Conservation (phyloP, 2,888 invertebrate genomes). For the Gortyna flavago region DNA sequence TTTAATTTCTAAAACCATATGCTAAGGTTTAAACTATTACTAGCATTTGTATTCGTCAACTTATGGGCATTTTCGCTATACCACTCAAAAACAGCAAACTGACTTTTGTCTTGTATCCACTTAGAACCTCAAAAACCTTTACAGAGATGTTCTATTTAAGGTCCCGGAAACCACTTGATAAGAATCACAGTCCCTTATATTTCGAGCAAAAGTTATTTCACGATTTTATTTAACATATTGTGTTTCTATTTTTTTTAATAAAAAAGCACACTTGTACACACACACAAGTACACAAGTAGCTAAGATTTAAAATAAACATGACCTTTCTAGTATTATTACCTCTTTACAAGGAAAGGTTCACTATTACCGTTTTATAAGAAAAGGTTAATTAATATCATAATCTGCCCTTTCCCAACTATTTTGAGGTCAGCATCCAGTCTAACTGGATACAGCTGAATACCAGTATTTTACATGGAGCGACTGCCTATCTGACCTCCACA, state of each 20-base stretch:
- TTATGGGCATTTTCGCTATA: background rate
- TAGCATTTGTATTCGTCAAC: background rate
- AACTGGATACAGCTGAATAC: background rate
- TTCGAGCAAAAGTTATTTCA: conserved; percentile 12
- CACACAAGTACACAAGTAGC: no score
- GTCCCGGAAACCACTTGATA: conserved; percentile 5
- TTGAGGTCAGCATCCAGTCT: background rate
- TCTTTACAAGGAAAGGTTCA: no score
- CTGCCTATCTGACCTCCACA: background rate
- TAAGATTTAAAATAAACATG: conserved; percentile 5
- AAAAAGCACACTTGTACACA: no score
- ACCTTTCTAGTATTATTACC: background rate
- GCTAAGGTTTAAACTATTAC: no score
- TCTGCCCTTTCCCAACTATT: no score
- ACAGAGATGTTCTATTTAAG: conserved; percentile 7
- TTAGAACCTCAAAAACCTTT: conserved; percentile 21
- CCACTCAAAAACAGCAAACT: background rate
- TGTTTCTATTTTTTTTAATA: no score
- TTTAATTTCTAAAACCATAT: background rate
- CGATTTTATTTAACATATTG: conserved; percentile 3
- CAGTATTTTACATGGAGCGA: background rate
- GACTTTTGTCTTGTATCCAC: conserved; percentile 21
- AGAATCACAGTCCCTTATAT: conserved; percentile 13
- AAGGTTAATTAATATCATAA: background rate
- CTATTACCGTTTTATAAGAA: background rate